Percentiles rank a stretch among this genome's conserved stretches.
Evolutionary conservation across 2,113 vertebrate genomes (phyloP).

Genomic region (Dicerorhinus sumatrensis): DNA sequence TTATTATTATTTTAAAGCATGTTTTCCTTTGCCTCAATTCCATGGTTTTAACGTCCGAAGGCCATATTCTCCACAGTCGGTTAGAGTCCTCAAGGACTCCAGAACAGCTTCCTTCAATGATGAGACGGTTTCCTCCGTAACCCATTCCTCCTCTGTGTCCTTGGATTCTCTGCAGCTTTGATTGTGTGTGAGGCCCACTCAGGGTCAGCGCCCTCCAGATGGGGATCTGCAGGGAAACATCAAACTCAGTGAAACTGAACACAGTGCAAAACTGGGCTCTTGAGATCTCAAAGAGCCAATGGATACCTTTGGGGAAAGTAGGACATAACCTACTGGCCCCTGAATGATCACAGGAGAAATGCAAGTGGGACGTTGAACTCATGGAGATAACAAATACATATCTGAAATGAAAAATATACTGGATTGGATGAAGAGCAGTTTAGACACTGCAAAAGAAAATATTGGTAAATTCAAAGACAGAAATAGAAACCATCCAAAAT

Average conservation of each 20-base stretch:
- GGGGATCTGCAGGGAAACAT: not conserved
- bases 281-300: not conserved
- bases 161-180: not conserved
- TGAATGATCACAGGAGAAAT: not conserved
- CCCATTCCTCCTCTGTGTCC: not conserved
- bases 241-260: not conserved
- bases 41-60: not conserved
- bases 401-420: not conserved
- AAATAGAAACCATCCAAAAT: not conserved
- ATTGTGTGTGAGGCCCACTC: not conserved
- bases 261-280: not conserved
- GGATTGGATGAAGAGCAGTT: not conserved
- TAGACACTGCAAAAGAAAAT: not conserved
- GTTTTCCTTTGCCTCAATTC: not conserved
- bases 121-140: not conserved
- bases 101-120: not conserved
- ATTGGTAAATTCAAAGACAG: not conserved
- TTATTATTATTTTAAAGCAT: not conserved
- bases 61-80: not conserved
- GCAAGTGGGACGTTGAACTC: not conserved
- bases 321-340: not conserved
- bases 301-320: not conserved
- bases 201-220: not conserved
- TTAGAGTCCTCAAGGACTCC: not conserved
- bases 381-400: not conserved